Evolutionary conservation across 2,888 invertebrate genomes (phyloP), one percentile per base, ranked within the genome.

Genomic region (Nomada goodeniana): DNA sequence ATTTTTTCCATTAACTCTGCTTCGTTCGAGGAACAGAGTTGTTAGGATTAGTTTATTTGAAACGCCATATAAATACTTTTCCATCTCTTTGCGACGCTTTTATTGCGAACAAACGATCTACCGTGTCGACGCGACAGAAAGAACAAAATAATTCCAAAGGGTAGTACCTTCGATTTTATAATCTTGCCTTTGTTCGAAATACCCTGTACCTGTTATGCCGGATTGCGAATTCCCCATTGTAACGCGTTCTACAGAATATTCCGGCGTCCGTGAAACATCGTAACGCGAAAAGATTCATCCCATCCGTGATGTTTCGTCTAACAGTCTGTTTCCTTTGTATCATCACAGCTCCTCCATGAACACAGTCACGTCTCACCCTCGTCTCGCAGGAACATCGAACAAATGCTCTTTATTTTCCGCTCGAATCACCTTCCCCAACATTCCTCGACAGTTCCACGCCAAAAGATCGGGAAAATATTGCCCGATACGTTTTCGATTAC

Each of bases 331-430:
- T 29, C 47, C 42, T 26, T 68, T 26, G 70, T 9, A 18, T 26
- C 61, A 23, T 63, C 63, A 18, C 9, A 42, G 18, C 18, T 18
- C 50, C 7, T 52, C 23, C 44, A 10, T 44, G 23, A 61, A 67
- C 47, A 44, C 20, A 47, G 74, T 20, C 18, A 53, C 44, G 61
- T 55, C 55, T 61, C 65, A 53, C 61, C 47, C 74, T 67, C 67
- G 44, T 29, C 65, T 13, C 36, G n/a, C 7, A 23, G 29, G 26
- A 80, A 26, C 67, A 44, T 61, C 47, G 67, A 55, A 68, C 57
- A 80, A 80, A 64, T 73, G 67, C 68, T 68, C 59, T 77, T 79
- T 79, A 73, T 81, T 79, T 79, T 79, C 57, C 47, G 42, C 63
- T 65, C 57, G 79, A 65, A 60, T 59, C 59, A 42, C 20, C 64